Evolutionary conservation across 1,140 invertebrate species (phyloP).

Genomic region (Drosophila ananassae): DNA sequence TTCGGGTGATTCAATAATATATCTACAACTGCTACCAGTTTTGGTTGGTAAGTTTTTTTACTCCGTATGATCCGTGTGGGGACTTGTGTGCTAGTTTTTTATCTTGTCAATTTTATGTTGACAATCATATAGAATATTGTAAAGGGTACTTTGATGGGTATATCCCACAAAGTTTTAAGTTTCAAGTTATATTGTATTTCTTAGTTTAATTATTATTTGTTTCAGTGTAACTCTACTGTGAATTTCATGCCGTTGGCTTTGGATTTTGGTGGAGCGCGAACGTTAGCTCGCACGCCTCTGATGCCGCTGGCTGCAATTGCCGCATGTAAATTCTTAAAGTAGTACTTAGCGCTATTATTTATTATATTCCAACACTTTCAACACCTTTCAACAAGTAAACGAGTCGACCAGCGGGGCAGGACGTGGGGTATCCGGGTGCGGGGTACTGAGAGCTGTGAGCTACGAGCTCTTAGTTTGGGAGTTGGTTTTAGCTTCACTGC

Average conservation of each 20-base stretch:
- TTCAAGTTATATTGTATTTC: neutral
- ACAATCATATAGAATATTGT: too few species aligned
- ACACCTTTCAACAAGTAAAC: constrained; percentile 83
- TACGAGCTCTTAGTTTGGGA: constrained; percentile 27
- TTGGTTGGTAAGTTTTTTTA: too few species aligned
- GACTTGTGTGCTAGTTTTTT: too few species aligned
- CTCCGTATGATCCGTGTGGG: too few species aligned
- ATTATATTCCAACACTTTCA: constrained; percentile 83
- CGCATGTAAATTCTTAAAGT: constrained; percentile 83
- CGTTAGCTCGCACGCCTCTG: constrained; percentile 30
- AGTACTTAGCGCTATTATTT: constrained; percentile 83
- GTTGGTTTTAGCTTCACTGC: constrained; percentile 24
- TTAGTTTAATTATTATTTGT: too few species aligned
- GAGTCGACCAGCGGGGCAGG: constrained; percentile 39
- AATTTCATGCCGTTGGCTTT: constrained; percentile 35
- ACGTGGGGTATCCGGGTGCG: neutral
- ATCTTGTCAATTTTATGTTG: too few species aligned
- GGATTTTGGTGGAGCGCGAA: constrained; percentile 47
- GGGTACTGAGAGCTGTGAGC: constrained; percentile 6
- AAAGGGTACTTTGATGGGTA: neutral
- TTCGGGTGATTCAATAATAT: too few species aligned
- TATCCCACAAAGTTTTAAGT: neutral
- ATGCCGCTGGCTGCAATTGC: constrained; percentile 67
- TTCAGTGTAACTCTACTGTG: constrained; percentile 27
- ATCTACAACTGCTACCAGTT: too few species aligned